Evolutionary conservation across 2,888 invertebrate genomes (phyloP).

Genomic region (Corythucha ciliata): DNA sequence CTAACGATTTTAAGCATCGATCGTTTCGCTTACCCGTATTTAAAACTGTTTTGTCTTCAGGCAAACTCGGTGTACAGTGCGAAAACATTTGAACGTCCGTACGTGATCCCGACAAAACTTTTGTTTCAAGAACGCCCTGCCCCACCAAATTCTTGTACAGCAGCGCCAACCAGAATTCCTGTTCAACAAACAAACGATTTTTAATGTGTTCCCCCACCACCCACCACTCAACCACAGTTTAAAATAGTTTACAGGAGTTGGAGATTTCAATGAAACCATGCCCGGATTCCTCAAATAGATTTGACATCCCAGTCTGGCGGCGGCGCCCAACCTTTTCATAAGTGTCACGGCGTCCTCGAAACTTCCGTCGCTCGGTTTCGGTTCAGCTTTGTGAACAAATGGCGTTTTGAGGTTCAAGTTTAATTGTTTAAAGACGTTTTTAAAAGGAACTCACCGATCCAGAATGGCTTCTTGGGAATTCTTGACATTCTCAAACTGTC

Average conservation of each 20-base stretch:
- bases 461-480: slow-evolving; percentile 40
- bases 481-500: slow-evolving; percentile 35
- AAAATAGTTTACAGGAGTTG: slow-evolving; percentile 55
- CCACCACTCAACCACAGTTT: no score
- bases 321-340: slow-evolving; percentile 62
- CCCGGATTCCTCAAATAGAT: slow-evolving; percentile 61
- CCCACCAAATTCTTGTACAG: slow-evolving; percentile 73
- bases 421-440: no score
- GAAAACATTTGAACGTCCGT: slow-evolving; percentile 52
- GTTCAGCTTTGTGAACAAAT: slow-evolving; percentile 40
- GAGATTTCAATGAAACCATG: slow-evolving; percentile 51
- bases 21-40: slow-evolving; percentile 22
- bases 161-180: slow-evolving; percentile 73
- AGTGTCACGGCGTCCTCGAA: slow-evolving; percentile 56
- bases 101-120: slow-evolving; percentile 41
- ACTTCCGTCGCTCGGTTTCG: slow-evolving; percentile 39
- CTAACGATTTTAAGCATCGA: neutral
- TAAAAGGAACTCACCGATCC: slow-evolving; percentile 41
- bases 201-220: no score
- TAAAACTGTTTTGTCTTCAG: slow-evolving; percentile 20
- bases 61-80: slow-evolving; percentile 53
- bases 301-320: slow-evolving; percentile 61
- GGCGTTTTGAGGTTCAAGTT: neutral
- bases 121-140: slow-evolving; percentile 55
- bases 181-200: slow-evolving; percentile 26